Base-by-base conservation (phyloP, 2,113 vertebrate genomes). In the Brachyhypopomus occidentalis region DNA sequence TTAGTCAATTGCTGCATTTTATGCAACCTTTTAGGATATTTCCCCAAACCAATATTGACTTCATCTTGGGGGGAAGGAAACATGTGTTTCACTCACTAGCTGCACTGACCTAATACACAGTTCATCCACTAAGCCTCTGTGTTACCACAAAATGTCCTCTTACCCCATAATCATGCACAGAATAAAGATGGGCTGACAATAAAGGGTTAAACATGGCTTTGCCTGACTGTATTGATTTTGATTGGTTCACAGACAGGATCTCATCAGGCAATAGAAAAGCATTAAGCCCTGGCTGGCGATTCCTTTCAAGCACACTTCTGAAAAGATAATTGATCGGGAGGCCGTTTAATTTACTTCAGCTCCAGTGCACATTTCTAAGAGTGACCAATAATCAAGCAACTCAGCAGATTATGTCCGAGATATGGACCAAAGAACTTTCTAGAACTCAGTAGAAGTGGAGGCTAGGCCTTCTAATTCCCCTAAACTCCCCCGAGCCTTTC, bases 311-410 rank as follows among this genome's bases (percentile, higher is more conserved):
- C 86, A 89, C 92, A 91, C 86, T 83, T 85, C 88, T 87, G 86
- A 88, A 92, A 90, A 86, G 74, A 86, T 88, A 85, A 91, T 91
- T 91, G 89, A 90, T 90, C 86, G 79, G 88, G 76, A 80, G 88
- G 84, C 80, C 84, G 84, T 86, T 88, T 89, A 83, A 91, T 91
- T 85, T 89, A 89, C 89, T 88, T 86, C 84, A 77, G 84, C 80
- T 88, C 75, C 87, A 89, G 84, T 85, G 88, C 85, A 82, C 88
- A 89, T 91, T 90, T 85, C 88, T 90, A 77, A 88, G 79, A 63
- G 73, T 67, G 81, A 89, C 91, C 87, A 87, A 90, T 90, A 90
- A 88, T 87, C 85, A 89, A 89, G 90, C 86, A 56, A 90, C 86
- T 85, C 86, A 83, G 81, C 78, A 79, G 82, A 89, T 86, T 86